These are phyloP conservation scores for Drosophila testacea DNA, from an alignment of 2,888 invertebrate genomes.

Conservation along the genomic window DNA sequence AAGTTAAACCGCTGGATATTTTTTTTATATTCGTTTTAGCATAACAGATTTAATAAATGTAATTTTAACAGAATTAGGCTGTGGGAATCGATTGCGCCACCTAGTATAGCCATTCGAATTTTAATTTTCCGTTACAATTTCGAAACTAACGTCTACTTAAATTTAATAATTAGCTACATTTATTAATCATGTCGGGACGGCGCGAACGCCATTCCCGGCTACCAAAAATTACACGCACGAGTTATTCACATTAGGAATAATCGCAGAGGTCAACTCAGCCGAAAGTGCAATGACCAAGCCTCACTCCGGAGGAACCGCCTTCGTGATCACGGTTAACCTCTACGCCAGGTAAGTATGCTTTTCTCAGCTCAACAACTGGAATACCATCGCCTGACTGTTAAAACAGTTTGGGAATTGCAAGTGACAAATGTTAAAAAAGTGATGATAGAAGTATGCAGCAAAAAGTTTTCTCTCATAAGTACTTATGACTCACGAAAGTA, in stretches of 20 bases:
- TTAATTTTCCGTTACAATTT: too few species aligned
- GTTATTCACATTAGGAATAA: conserved; percentile 91
- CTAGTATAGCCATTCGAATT: too few species aligned
- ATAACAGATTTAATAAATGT: too few species aligned
- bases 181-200: conserved; percentile 85
- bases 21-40: too few species aligned
- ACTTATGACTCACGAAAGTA: background rate
- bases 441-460: conserved; percentile 29
- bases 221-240: conserved; percentile 90
- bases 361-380: background rate
- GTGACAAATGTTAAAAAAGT: rapidly evolving
- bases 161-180: too few species aligned
- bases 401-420: conserved; percentile 48
- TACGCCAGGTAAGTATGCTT: conserved; percentile 84
- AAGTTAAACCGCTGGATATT: too few species aligned
- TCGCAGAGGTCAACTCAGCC: conserved; percentile 91
- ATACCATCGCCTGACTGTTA: background rate
- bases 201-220: conserved; percentile 89
- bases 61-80: too few species aligned
- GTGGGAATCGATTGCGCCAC: too few species aligned
- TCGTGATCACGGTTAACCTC: conserved; percentile 83
- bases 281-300: conserved; percentile 88
- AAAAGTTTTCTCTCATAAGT: background rate
- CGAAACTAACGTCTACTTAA: too few species aligned
- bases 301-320: conserved; percentile 84